Evolutionary conservation across 1,140 invertebrate genomes (phyloP).

Genomic region (Hermetia illucens): DNA sequence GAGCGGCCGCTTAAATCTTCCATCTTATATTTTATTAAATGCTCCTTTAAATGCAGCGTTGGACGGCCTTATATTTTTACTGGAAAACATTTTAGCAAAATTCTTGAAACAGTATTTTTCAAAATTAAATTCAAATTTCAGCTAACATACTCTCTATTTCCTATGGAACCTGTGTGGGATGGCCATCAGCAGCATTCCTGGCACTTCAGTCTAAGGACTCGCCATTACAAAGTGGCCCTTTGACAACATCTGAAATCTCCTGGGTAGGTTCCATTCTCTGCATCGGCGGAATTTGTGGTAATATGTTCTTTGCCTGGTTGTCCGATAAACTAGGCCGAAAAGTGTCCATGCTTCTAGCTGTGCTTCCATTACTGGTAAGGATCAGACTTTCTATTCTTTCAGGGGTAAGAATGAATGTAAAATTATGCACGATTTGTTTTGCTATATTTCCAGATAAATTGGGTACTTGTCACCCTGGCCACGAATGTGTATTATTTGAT

Average conservation of each 20-base stretch:
- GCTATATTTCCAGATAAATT: background rate
- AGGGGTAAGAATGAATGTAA: no score
- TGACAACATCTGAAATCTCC: slow-evolving; percentile 31
- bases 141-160: slow-evolving; percentile 18
- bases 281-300: slow-evolving; percentile 34
- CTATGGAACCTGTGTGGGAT: slow-evolving; percentile 24
- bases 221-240: slow-evolving; percentile 15
- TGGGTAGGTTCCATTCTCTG: slow-evolving; percentile 38
- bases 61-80: no score
- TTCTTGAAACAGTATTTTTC: no score
- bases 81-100: no score
- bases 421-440: background rate
- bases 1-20: no score
- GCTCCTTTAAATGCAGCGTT: no score
- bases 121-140: slow-evolving; percentile 6
- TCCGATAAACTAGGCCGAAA: slow-evolving; percentile 35
- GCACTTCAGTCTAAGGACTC: slow-evolving; percentile 25
- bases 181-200: slow-evolving; percentile 37
- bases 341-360: slow-evolving; percentile 13
- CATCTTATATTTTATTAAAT: no score
- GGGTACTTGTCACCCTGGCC: background rate
- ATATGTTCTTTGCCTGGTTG: slow-evolving; percentile 33
- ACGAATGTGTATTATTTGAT: background rate
- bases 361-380: slow-evolving; percentile 19
- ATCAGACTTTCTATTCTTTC: background rate